phyloP scores from a whole-genome alignment of 2,888 invertebrate genomes.

The Eueremaeus valkanovi region DNA sequence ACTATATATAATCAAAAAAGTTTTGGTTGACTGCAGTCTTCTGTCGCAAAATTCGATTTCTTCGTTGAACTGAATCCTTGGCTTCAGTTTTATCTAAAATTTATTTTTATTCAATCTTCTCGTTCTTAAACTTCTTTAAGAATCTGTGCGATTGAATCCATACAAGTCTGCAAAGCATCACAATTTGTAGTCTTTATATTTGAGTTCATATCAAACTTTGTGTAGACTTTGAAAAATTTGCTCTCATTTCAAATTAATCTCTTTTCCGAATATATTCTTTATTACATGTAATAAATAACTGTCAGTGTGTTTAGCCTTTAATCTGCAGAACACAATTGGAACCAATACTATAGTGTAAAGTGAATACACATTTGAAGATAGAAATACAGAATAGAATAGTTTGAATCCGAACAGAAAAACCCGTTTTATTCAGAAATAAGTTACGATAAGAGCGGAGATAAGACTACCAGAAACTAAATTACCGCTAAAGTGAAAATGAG shows the following conservation, averaged over 20 bases:
- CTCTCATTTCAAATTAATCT: constrained; percentile 16
- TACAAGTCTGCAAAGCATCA: background rate
- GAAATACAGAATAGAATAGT: constrained; percentile 8
- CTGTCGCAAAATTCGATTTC: background rate
- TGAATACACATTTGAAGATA: background rate
- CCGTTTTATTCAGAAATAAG: background rate
- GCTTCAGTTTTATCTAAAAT: background rate
- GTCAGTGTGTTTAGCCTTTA: constrained; percentile 21
- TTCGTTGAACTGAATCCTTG: background rate
- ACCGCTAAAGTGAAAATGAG: background rate
- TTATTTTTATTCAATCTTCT: background rate
- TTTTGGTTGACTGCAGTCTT: background rate
- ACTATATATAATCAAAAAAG: background rate
- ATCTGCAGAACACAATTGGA: constrained; percentile 2
- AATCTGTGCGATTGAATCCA: background rate
- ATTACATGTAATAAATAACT: constrained; percentile 26
- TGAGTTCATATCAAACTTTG: background rate
- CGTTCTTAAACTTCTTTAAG: background rate
- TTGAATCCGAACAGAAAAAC: background rate
- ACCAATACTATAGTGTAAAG: background rate
- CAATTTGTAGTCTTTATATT: background rate
- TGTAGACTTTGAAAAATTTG: constrained; percentile 28
- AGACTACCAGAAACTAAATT: background rate
- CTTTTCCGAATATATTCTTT: constrained; percentile 7
- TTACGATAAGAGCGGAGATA: constrained; percentile 6